Conservation (phyloP, 1,140 invertebrate species). For the Zaprionus nigranus region DNA sequence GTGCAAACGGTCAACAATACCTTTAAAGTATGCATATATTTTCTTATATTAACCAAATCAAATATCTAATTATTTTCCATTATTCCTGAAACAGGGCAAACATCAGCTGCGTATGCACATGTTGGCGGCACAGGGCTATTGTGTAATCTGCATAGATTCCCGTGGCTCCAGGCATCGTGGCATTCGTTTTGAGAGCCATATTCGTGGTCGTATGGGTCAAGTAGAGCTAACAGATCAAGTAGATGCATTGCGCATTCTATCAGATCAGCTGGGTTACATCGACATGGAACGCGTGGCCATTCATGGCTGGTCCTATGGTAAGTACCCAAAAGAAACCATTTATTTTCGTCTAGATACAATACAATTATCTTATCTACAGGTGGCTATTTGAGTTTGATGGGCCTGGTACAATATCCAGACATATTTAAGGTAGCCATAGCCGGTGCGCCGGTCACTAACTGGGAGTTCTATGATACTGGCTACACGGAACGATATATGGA, state of each 20-base stretch:
- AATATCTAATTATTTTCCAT: conserved; percentile 15
- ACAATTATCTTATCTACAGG: conserved; percentile 79
- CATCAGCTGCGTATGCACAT: conserved; percentile 97
- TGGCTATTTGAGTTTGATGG: conserved; percentile 94
- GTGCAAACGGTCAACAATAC: conserved; percentile 98
- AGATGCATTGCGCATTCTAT: conserved; percentile 95
- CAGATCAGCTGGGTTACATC: conserved; percentile 93
- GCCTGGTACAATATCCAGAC: conserved; percentile 91
- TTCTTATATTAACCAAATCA: neutral
- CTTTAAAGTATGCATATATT: conserved; percentile 90
- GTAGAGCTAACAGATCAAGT: conserved; percentile 98
- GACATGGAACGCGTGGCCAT: conserved; percentile 97
- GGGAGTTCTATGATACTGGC: conserved; percentile 94
- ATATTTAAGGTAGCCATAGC: conserved; percentile 96
- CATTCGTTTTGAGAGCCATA: conserved; percentile 94
- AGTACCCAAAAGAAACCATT: conserved; percentile 24
- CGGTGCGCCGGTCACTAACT: conserved; percentile 98
- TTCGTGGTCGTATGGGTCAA: conserved; percentile 95
- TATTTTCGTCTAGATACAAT: neutral
- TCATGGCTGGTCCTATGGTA: conserved; percentile 99
- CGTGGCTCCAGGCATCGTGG: conserved; percentile 96
- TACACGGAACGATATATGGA: conserved; percentile 99
- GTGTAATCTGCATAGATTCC: conserved; percentile 97
- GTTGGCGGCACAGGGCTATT: conserved; percentile 97
- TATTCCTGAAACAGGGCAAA: conserved; percentile 88